These are phyloP conservation scores for Zaprionus ghesquierei DNA, from an alignment of 1,140 invertebrate species.

Conservation along the genomic window DNA sequence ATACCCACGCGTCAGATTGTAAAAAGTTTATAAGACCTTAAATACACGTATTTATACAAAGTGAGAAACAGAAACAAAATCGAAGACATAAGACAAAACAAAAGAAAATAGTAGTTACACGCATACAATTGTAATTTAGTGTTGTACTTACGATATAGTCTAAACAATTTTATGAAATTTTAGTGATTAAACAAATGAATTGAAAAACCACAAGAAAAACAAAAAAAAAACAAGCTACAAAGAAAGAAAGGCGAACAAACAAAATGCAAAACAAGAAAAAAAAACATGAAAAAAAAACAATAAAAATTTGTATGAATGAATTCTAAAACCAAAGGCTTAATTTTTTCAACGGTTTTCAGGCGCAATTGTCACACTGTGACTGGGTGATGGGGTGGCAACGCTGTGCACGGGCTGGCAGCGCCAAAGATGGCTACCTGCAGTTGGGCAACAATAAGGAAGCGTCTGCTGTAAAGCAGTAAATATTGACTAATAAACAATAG, in stretches of 20 bases:
- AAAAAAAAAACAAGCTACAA: slow-evolving; percentile 53
- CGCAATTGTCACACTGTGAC: background rate
- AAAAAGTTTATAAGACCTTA: slow-evolving; percentile 60
- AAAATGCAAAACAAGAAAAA: slow-evolving; percentile 56
- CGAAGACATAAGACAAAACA: slow-evolving; percentile 24
- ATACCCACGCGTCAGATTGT: slow-evolving; percentile 54
- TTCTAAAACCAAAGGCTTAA: slow-evolving; percentile 57
- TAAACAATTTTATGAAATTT: slow-evolving; percentile 81
- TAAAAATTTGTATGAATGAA: slow-evolving; percentile 79
- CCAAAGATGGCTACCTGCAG: background rate
- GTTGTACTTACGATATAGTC: slow-evolving; percentile 77
- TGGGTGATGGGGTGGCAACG: slow-evolving; percentile 4
- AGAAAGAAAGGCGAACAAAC: slow-evolving; percentile 50
- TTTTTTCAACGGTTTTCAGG: slow-evolving; percentile 31
- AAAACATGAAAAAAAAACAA: slow-evolving; percentile 70
- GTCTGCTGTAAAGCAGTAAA: background rate
- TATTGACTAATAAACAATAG: slow-evolving; percentile 25
- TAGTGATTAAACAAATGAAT: slow-evolving; percentile 79
- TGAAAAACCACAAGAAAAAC: slow-evolving; percentile 58
- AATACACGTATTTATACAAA: slow-evolving; percentile 63
- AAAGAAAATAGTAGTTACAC: slow-evolving; percentile 70
- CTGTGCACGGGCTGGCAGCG: background rate
- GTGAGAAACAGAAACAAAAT: slow-evolving; percentile 20
- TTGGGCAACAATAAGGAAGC: slow-evolving; percentile 16
- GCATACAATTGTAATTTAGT: slow-evolving; percentile 81